Evolutionary conservation across 2,797 vertebrate species (phyloP).

Genomic region (Dryobates pubescens): DNA sequence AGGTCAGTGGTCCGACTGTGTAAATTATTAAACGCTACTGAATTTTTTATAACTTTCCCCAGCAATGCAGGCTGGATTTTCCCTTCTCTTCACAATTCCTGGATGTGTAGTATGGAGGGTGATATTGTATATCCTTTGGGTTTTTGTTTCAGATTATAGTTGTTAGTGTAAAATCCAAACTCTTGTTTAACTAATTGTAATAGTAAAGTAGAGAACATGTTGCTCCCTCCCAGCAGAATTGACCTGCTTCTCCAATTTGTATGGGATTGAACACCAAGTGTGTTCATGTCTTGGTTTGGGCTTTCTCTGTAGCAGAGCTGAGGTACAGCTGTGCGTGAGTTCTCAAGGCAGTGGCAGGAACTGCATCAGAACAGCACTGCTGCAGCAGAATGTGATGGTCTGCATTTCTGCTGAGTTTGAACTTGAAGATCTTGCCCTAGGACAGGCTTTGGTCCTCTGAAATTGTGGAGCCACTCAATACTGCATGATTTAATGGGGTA

Average conservation of each 20-base stretch:
- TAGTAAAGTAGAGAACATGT: not conserved
- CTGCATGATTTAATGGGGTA: not conserved
- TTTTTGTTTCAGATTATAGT: not conserved
- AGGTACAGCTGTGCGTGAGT: not conserved
- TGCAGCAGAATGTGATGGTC: not conserved
- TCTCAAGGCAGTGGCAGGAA: fast-evolving
- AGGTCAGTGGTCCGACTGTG: constrained; percentile 59
- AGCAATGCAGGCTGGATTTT: constrained; percentile 23
- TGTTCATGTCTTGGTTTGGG: not conserved
- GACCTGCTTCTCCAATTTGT: not conserved
- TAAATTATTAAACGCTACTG: constrained; percentile 70
- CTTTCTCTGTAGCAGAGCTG: not conserved
- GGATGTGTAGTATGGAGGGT: not conserved
- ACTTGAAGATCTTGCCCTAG: not conserved
- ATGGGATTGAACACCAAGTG: not conserved
- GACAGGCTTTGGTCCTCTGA: not conserved
- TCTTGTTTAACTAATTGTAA: not conserved
- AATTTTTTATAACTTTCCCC: constrained; percentile 67
- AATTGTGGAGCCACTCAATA: not conserved
- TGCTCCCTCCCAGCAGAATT: not conserved
- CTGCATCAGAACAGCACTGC: not conserved
- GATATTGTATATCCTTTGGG: not conserved
- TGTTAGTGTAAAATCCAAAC: not conserved
- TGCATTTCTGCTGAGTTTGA: not conserved
- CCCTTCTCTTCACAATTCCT: constrained; percentile 2